Evolutionary conservation across 2,113 vertebrate species (phyloP), one percentile per base, ranked within the genome.

Genomic region (Galeopterus variegatus): DNA sequence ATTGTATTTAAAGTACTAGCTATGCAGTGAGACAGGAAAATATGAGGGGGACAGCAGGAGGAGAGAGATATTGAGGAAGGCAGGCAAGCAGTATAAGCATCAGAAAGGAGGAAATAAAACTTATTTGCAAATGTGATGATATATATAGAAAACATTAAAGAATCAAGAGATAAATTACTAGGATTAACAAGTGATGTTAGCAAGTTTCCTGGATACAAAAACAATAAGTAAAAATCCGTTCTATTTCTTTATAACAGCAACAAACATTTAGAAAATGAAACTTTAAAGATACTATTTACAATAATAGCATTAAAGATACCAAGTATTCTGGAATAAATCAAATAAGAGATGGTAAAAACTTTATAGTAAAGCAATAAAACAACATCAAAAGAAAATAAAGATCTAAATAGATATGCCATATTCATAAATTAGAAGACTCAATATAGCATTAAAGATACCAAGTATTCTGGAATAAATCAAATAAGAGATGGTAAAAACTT

Each of bases 241-340:
- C 10, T 64, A 64, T 72, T 75, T 84, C 88, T 91, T 77, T 77
- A 52, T 65, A 88, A 81, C 1, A 93, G 33, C 17, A 92, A 50
- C 41, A 89, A 79, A 88, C 13, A 70, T 56, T 92, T 33, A 23
- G 7, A 92, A 88, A 91, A 93, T 79, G 33, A 83, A 92, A 96
- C 36, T 50, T 88, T 69, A 52, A 77, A 87, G 4, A 76, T 52
- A 84, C 26, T 52, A 7, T 85, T 84, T 93, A 90, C 0, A 76
- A 18, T 75, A 76, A 18, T 75, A 28, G 79, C 48, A 93, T 48
- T 86, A 88, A 85, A 94, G 95, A 62, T 62, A 95, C 17, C 17
- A 90, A 92, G 84, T 90, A 36, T 19, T 17, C 93, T 50, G 28
- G 65, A 90, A 76, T 26, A 92, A 17, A 92, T 69, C n/a, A 73